Evolutionary conservation across 2,888 invertebrate genomes (phyloP).

Genomic region (Drosophila ustulata): DNA sequence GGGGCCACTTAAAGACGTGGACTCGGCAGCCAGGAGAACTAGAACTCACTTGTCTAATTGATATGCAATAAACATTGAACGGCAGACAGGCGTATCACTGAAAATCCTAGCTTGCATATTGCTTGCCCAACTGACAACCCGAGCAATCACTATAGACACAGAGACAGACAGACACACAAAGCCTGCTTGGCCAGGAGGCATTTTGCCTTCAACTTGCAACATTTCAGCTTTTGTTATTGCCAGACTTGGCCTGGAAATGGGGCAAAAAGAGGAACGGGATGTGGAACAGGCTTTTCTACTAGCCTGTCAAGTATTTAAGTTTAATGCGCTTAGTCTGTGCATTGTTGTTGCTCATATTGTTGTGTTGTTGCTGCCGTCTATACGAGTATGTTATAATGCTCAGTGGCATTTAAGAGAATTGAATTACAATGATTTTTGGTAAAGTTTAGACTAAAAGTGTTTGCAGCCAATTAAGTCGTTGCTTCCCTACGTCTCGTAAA

Average conservation of each 20-base stretch:
- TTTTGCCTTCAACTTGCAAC: constrained; percentile 38
- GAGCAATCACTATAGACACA: constrained; percentile 19
- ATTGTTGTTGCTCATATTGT: constrained; percentile 19
- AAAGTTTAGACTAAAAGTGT: constrained; percentile 51
- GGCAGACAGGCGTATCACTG: constrained; percentile 57
- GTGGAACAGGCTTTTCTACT: neutral
- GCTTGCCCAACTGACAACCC: constrained; percentile 41
- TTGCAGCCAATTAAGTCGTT: constrained; percentile 55
- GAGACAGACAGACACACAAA: neutral
- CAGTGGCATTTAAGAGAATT: constrained; percentile 58
- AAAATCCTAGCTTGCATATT: constrained; percentile 57
- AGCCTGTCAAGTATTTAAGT: constrained; percentile 61
- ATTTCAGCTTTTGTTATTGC: constrained; percentile 55
- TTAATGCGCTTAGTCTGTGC: constrained; percentile 70
- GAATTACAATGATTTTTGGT: constrained; percentile 62
- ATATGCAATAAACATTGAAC: constrained; percentile 77
- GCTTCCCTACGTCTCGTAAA: constrained; percentile 36
- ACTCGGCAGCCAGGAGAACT: neutral
- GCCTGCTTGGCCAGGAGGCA: constrained; percentile 20
- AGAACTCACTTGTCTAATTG: constrained; percentile 58
- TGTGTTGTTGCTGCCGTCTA: constrained; percentile 18
- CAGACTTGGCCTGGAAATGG: constrained; percentile 1
- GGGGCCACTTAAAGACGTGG: constrained; percentile 40
- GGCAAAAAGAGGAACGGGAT: no score
- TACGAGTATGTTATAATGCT: constrained; percentile 8